phyloP scores from a whole-genome alignment of 2,113 vertebrate species.

The Panurus biarmicus region DNA sequence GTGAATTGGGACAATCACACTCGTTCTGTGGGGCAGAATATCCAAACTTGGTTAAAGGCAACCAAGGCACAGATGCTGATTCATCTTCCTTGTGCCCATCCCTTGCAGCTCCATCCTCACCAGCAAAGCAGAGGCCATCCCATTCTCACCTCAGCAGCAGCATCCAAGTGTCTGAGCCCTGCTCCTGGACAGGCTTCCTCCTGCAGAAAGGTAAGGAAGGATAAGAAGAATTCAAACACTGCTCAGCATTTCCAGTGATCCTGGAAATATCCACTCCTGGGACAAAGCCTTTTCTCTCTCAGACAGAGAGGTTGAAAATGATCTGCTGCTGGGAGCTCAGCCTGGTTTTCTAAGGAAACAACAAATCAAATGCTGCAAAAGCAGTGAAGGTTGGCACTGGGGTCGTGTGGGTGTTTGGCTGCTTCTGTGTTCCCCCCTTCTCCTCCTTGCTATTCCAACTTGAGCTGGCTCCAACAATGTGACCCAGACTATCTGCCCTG shows the following conservation, averaged over 20 bases:
- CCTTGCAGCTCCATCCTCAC: no score
- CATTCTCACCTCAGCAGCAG: not conserved
- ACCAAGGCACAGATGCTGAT: not conserved
- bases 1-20: not conserved
- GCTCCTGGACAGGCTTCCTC: not conserved
- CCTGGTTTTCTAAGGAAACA: conserved; percentile 28
- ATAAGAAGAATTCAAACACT: not conserved
- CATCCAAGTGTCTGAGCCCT: rapidly evolving
- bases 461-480: not conserved
- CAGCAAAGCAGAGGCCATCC: not conserved
- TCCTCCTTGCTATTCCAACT: not conserved
- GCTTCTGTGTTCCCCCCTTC: not conserved
- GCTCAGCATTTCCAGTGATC: rapidly evolving
- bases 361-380: not conserved
- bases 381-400: not conserved
- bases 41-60: not conserved
- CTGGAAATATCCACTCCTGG: not conserved
- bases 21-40: not conserved
- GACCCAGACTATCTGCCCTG: not conserved
- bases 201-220: not conserved
- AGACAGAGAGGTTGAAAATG: not conserved
- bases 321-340: not conserved
- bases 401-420: conserved; percentile 9
- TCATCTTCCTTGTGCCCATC: not conserved
- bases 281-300: not conserved